Evolutionary conservation across 2,113 vertebrate species (phyloP), one percentile per base, ranked within the genome.

Genomic region (Sylvilagus bachmani): DNA sequence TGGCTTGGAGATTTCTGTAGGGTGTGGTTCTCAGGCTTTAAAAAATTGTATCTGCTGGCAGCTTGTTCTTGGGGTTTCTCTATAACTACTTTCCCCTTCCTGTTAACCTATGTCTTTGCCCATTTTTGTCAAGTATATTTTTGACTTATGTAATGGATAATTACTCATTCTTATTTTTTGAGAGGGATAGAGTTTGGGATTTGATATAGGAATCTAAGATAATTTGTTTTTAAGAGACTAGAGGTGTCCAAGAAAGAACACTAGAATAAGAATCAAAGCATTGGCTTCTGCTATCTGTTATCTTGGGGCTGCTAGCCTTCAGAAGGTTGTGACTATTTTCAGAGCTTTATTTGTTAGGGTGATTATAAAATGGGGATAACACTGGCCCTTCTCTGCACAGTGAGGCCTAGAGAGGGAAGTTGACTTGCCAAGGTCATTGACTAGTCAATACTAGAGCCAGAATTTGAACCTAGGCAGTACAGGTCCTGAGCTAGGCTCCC

Each of bases 1-100:
- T 93, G 74, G 38, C 86, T 51, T 81, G 19, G 55, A 78, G 44
- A 74, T 90, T 84, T 78, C 44, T 95, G 49, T 36, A 78, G 74
- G 24, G 27, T 69, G 17, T 67, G 66, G 51, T 17, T 58, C 89
- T 79, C 36, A 24, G 31, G 27, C 64, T 86, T 90, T 86, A 25
- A 36, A 85, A 77, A 53, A 55, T 83, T 27, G 51, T 16, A 17
- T 58, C 92, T 86, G 51, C 92, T 86, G 51, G 81, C 38, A 89
- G 38, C 44, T 67, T 29, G 61, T 80, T 94, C 25, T 78, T 80
- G 69, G 80, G 51, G 19, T 53, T 90, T 10, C n/a, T 93, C 8
- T 71, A 2, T 49, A 80, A 27, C 33, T 29, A 1, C 33, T 55
- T 17, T 61, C 58, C 31, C 11, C 31, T 19, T 10, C 19, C n/a